Evolutionary conservation across 2,888 invertebrate genomes (phyloP), one percentile per base, ranked within the genome.

Genomic region (Sminthurinus aureus): DNA sequence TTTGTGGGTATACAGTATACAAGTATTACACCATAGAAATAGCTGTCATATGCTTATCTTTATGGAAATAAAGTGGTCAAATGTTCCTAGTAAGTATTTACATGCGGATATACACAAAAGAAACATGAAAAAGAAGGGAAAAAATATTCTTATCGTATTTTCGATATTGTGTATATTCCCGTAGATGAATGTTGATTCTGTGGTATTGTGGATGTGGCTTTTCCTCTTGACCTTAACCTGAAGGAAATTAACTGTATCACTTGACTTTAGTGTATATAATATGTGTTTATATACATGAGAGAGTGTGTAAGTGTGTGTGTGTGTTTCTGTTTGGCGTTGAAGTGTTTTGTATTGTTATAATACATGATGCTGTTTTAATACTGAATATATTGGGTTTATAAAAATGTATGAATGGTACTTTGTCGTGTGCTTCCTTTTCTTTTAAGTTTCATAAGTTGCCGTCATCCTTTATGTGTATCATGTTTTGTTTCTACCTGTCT

Each of bases 211-310:
- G 50, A 22, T 77, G 75, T 22, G 83, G 52, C 76, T 82, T 83
- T 86, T 86, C 85, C 84, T 82, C 84, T 85, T 86, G 84, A 84
- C 85, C 84, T 86, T 86, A 85, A 86, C 85, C 86, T 84, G 75
- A 86, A 84, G 86, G 86, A 87, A 87, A 87, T 87, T 87, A 87
- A 87, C 87, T 86, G 86, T 87, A 86, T 84, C 81, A 82, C 67
- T 26, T 52, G n/a, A 71, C 79, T 81, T 64, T 52, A 73, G 50
- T 69, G 50, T 71, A 71, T 52, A 73, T 73, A 38, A 38, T 38
- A 38, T 38, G 38, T 38, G 38, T 6, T 38, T 38, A 38, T 38
- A 1, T 38, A 38, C 6, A 4, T 38, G 38, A 38, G 38, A 38
- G 38, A 4, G 38, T 38, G 38, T 38, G 38, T 38, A n/a, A n/a